Evolutionary conservation across 2,888 invertebrate genomes (phyloP).

Genomic region (Dioctria linearis): DNA sequence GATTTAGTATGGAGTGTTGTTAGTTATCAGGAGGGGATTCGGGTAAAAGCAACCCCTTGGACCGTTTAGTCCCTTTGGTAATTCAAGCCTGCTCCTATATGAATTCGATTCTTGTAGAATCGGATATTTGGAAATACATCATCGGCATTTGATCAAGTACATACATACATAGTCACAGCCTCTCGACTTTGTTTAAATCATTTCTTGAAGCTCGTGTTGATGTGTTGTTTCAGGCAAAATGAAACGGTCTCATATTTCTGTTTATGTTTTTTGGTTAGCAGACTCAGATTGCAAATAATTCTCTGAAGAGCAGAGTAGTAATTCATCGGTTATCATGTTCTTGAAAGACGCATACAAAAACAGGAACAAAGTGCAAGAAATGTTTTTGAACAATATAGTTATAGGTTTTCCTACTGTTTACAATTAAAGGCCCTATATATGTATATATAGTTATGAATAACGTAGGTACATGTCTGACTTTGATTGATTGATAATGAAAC

Average conservation of each 20-base stretch:
- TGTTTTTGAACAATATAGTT: too few relatives aligned
- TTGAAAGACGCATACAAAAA: neutral
- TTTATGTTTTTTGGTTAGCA: neutral
- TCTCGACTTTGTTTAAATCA: slow-evolving; percentile 22
- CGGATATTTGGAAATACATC: slow-evolving; percentile 29
- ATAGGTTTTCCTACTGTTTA: too few relatives aligned
- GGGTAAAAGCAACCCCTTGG: neutral
- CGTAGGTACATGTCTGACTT: too few relatives aligned
- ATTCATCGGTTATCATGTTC: neutral
- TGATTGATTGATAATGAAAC: too few relatives aligned
- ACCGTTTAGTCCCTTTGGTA: neutral
- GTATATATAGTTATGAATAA: too few relatives aligned
- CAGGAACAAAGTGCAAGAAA: too few relatives aligned
- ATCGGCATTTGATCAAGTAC: slow-evolving; percentile 33
- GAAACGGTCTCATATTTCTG: slow-evolving; percentile 3
- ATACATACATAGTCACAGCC: neutral
- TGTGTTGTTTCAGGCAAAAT: neutral
- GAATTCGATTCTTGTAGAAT: neutral
- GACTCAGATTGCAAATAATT: neutral
- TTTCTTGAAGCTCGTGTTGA: neutral
- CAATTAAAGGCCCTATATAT: too few relatives aligned
- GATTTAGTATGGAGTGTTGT: neutral
- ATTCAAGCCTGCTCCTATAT: neutral
- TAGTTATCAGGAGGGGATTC: neutral
- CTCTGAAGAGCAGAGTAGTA: neutral